Base-by-base conservation (phyloP, 35 echinoderm and acorn worm species). In the Lytechinus variegatus region DNA sequence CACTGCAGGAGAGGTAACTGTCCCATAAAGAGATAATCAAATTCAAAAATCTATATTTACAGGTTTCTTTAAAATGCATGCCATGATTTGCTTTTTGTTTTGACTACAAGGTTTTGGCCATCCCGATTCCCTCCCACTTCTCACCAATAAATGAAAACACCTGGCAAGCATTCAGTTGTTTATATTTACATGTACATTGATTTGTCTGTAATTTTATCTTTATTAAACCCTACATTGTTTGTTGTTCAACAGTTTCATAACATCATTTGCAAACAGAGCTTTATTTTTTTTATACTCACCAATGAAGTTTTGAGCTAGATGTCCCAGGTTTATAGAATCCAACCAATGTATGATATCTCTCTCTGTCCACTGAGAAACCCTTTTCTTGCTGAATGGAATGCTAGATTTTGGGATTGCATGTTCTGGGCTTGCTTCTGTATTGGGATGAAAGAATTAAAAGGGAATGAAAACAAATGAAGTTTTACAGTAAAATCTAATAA, bases 331-430 rank as follows among this genome's bases (percentile, higher is more conserved):
- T 1, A 91, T 91, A 6, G 89, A 89, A 61, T 96, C 87, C 56
- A 96, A 92, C 95, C 95, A 96, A 28, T 56, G 54, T 19, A 91
- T 61, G 19, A 96, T 86, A 72, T 96, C 95, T 19, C 89, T 57
- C 95, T 96, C 88, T 33, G 54, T 92, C 95, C 95, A 96, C 0
- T 27, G 19, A 21, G 87, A 54, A 9, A 96, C 95, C 53, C 89
- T 86, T 86, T 86, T 86, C 94, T 95, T 88, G 27, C 57, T 86
- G 79, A 88, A 95, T 28, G 72, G 53, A 4, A 86, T 24, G 86
- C 89, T 87, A 12, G 87, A 28, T 52, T 9, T 10, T 9, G 61
- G 27, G 16, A 94, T 51, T 9, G 11, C 28, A 72, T 57, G 66
- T 24, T 79, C 66, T 5, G 66, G 66, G 66, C 66, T 79, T 24